Base-by-base conservation (phyloP, 2,888 invertebrate genomes). In the Andrena bicolor region DNA sequence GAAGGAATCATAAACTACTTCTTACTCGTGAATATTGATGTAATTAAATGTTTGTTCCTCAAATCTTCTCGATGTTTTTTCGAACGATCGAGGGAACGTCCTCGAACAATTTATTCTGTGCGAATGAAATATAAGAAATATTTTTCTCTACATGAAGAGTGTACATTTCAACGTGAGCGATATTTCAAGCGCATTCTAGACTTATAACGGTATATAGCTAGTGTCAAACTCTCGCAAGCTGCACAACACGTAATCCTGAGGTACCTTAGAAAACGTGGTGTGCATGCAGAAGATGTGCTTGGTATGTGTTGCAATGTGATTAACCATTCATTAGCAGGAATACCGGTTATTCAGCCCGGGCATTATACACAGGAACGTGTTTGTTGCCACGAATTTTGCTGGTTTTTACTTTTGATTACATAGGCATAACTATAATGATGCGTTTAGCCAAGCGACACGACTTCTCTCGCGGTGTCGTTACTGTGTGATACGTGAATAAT, bases 371-470 rank as follows among this genome's bases (percentile, higher is more conserved):
- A 23, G 63, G 10, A 53, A 56, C 41, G 41, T 41, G 16, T 74
- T 79, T 74, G 70, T 51, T 68, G 66, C 32, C 51, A 58, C 35
- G 48, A 63, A 51, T 64, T 69, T 56, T 56, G 41, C 5, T 76
- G 28, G 28, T 72, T 70, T 73, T 80, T 48, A 48, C 10, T 53
- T 53, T 53, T 56, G 4, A 23, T 23, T 32, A 41, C 51, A 13
- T 51, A 80, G 8, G 53, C n/a, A 35, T 63, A 72, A 65, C 49
- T 35, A 23, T 64, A 5, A 6, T 26, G 23, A 30, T 30, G 8
- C 66, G 73, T 84, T 84, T 82, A 76, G 48, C 79, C 82, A 84
- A 84, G 87, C 85, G 82, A 82, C 64, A 23, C 32, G 41, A 56
- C 8, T 7, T 56, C 28, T 7, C 10, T 56, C n/a, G 6, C 16